Base-by-base conservation (phyloP, 2,888 invertebrate species). In the Ryuthela nishihirai region DNA sequence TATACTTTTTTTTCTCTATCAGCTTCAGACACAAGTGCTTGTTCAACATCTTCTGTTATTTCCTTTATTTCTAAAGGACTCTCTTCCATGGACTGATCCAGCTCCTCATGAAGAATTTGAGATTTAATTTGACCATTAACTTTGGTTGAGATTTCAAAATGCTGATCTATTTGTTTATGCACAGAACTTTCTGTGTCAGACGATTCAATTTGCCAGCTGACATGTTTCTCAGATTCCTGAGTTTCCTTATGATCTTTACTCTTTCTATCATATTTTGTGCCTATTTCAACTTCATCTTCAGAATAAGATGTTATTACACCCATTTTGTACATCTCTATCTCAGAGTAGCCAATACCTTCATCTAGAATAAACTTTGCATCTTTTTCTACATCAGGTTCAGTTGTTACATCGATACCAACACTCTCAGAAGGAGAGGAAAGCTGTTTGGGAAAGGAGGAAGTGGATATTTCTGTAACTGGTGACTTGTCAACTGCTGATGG, bases 81-180 rank as follows among this genome's bases (percentile, higher is more conserved):
- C 39, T 65, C 64, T 56, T 65, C 67, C 35, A 64, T 52, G 18
- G 53, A 54, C 15, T 60, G 61, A 48, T 54, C 55, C 23, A 66
- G 54, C 43, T 65, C 64, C 35, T 65, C 62, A 20, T 49, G 58
- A 26, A 66, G 48, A 24, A 66, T 66, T 54, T 66, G 54, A 6
- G 63, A 63, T 45, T 63, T 60, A 10, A 58, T 58, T 41, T 58
- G 62, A 23, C 46, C 48, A 17, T 62, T 50, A 35, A 54, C 52
- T 10, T 25, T 39, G n/a, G 53, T 46, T n/a, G 56, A 44, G 36
- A 55, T 43, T 15, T 49, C 42, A n/a, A 38, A 6, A 20, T 44
- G 35, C 3, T 52, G 43, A n/a, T 44, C 43, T 23, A 43, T 47
- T 18, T 43, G 40, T n/a, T n/a, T 40, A 9, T 17, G 7, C 15